Conservation (phyloP, 2,888 invertebrate species). For the Cephus pulcher region DNA sequence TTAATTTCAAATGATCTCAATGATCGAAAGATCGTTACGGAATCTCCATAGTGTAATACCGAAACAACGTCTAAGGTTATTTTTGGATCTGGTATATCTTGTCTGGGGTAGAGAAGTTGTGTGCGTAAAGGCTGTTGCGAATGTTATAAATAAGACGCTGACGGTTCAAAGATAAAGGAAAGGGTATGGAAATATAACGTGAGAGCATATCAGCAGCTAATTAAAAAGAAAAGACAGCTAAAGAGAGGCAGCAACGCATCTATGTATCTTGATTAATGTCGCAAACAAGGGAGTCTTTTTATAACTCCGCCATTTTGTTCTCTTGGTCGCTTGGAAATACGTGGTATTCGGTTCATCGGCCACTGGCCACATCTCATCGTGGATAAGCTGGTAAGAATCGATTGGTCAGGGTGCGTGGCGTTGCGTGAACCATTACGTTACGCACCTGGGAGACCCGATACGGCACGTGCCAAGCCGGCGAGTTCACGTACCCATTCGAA, state of each 20-base stretch:
- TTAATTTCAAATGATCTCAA: background rate
- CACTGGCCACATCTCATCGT: slow-evolving; percentile 41
- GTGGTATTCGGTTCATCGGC: slow-evolving; percentile 17
- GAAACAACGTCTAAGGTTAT: background rate
- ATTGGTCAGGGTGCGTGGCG: slow-evolving; percentile 65
- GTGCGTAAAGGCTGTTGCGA: no score
- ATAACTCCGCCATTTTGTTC: background rate
- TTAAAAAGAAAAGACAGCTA: background rate
- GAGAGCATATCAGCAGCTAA: background rate
- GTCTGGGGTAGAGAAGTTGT: no score
- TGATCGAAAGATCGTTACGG: background rate
- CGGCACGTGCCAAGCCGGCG: slow-evolving; percentile 66
- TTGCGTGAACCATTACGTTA: slow-evolving; percentile 67
- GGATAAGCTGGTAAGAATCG: slow-evolving; percentile 63
- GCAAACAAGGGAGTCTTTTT: background rate
- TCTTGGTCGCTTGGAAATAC: slow-evolving; percentile 10
- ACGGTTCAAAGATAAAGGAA: background rate
- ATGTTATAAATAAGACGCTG: background rate
- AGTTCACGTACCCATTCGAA: slow-evolving; percentile 65
- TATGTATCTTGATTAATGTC: background rate
- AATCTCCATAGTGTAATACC: background rate
- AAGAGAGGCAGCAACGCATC: background rate
- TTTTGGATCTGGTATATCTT: no score
- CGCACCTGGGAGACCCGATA: slow-evolving; percentile 64
- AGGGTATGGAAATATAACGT: background rate